These are phyloP conservation scores for Bergia sp. DNA, from an alignment of 92 coral and sea anemone genomes.

Conservation along the genomic window DNA sequence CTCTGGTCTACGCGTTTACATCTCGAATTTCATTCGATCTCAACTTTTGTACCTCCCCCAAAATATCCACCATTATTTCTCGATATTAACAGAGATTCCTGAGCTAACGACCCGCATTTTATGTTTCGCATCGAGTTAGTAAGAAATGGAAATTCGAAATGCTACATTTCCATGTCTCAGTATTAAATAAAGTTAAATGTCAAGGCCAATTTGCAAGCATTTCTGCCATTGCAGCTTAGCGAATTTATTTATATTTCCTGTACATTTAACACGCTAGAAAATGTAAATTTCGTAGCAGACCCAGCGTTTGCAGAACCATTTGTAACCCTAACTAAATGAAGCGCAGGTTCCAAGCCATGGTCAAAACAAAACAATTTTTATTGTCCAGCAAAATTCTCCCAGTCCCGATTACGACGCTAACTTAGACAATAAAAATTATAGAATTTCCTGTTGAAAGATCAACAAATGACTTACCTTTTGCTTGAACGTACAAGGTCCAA, in stretches of 20 bases:
- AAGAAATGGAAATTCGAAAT: background rate
- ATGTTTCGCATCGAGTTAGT: background rate
- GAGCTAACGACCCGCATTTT: background rate
- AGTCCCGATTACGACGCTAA: background rate
- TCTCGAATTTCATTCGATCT: slow-evolving; percentile 16
- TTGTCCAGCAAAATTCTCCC: slow-evolving; percentile 1
- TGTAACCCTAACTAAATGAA: background rate
- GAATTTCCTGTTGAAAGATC: slow-evolving; percentile 21
- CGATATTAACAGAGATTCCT: background rate
- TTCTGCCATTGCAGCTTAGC: slow-evolving; percentile 31
- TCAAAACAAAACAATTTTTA: background rate
- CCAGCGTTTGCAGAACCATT: background rate
- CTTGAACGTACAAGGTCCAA: slow-evolving; percentile 95
- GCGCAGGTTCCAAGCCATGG: background rate
- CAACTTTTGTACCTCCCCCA: slow-evolving; percentile 18
- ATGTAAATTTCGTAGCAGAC: background rate
- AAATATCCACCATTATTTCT: background rate
- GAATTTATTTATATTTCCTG: background rate
- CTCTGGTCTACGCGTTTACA: background rate
- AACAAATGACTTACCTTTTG: slow-evolving; percentile 78
- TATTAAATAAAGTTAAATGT: background rate
- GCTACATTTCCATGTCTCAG: slow-evolving; percentile 1
- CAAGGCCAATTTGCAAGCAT: slow-evolving; percentile 34
- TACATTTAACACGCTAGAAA: slow-evolving; percentile 4
- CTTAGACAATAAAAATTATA: background rate